These are phyloP conservation scores for Phyllotis vaccarum DNA, from an alignment of 2,797 vertebrate genomes.

Conservation along the genomic window DNA sequence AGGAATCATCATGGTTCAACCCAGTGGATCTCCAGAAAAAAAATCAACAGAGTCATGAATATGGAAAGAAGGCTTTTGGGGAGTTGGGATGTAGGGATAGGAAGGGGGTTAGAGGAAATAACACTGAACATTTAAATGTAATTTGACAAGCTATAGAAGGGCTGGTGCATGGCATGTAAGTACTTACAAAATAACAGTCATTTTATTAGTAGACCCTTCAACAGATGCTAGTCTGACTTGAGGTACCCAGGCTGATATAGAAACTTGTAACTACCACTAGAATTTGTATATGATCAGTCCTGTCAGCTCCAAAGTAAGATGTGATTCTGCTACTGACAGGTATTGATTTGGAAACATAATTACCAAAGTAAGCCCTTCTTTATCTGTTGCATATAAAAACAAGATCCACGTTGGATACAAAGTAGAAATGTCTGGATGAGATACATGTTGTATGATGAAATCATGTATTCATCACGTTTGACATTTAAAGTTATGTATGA, in stretches of 20 bases:
- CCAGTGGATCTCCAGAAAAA: not conserved
- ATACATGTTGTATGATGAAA: not conserved
- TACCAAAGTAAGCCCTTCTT: not conserved
- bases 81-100: too few species aligned
- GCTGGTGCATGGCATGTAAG: too few species aligned
- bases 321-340: not conserved
- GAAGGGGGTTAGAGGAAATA: not conserved
- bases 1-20: not conserved
- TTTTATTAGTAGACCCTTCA: not conserved
- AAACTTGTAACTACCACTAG: not conserved
- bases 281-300: not conserved
- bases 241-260: not conserved
- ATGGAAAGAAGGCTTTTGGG: not conserved
- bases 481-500: not conserved
- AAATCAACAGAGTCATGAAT: not conserved
- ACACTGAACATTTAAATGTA: not conserved
- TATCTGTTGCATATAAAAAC: not conserved
- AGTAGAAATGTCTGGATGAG: not conserved
- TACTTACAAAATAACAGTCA: not conserved
- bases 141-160: not conserved
- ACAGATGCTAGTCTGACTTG: not conserved
- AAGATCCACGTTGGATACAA: not conserved
- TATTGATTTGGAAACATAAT: not conserved
- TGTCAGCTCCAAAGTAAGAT: not conserved
- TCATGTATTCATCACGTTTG: not conserved